These are phyloP conservation scores for Diuraphis noxia DNA, from an alignment of 1,140 invertebrate species.

Conservation along the genomic window DNA sequence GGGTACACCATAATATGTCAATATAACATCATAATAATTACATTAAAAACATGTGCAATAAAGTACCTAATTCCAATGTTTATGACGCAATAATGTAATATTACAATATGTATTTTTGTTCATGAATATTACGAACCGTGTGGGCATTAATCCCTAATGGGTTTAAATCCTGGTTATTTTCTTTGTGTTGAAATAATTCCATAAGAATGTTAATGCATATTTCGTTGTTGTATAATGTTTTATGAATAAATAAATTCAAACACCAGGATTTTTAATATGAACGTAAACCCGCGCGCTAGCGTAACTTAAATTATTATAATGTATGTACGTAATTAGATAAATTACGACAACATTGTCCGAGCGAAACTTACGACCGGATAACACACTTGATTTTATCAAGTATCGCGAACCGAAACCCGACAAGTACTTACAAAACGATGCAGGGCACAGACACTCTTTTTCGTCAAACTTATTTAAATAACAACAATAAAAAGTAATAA, in stretches of 20 bases:
- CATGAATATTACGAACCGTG: not conserved
- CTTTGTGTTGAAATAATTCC: constrained; percentile 37
- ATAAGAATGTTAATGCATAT: constrained; percentile 2
- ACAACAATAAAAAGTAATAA: not conserved
- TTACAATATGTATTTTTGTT: not conserved
- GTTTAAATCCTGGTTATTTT: constrained; percentile 14
- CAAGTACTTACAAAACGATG: not conserved
- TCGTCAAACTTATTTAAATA: not conserved
- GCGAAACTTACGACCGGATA: not conserved
- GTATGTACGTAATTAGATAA: not conserved
- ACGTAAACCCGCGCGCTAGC: too few relatives aligned
- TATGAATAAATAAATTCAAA: constrained; percentile 15
- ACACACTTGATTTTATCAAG: constrained; percentile 22
- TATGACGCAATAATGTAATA: constrained; percentile 9
- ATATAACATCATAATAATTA: constrained; percentile 8
- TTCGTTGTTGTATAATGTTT: not conserved
- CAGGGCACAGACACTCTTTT: not conserved
- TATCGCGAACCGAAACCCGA: not conserved
- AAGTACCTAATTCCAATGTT: constrained; percentile 34
- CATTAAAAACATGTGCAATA: not conserved
- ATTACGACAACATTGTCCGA: not conserved
- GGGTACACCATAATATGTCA: not conserved
- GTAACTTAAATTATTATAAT: not conserved
- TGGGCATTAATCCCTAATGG: constrained; percentile 38
- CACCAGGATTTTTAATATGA: not conserved